phyloP scores from a whole-genome alignment of 2,888 invertebrate species.

The Ceraclea dissimilis region DNA sequence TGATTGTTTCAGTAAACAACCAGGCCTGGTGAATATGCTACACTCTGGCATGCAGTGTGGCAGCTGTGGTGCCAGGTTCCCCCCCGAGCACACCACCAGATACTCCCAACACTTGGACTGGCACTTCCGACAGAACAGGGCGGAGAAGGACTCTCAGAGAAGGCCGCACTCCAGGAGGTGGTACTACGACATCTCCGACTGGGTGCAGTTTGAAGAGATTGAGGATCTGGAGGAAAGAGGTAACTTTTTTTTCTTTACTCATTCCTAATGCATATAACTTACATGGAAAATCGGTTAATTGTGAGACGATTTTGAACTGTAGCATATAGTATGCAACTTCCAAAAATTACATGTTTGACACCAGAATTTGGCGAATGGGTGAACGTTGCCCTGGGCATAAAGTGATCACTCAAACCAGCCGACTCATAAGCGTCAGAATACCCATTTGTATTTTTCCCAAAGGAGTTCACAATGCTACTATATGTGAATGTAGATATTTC shows the following conservation, averaged over 20 bases:
- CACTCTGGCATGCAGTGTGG: slow-evolving; percentile 94
- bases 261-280: background rate
- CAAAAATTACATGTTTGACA: too few species aligned
- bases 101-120: slow-evolving; percentile 97
- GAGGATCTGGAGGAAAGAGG: slow-evolving; percentile 86
- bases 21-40: slow-evolving; percentile 58
- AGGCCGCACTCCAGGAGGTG: slow-evolving; percentile 80
- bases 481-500: too few species aligned
- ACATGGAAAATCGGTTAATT: background rate
- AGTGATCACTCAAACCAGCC: too few species aligned
- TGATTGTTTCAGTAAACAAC: slow-evolving; percentile 71
- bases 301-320: too few species aligned
- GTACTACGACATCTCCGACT: slow-evolving; percentile 85
- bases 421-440: too few species aligned
- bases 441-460: too few species aligned
- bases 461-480: too few species aligned
- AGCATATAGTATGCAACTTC: too few species aligned
- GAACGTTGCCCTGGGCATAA: too few species aligned
- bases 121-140: slow-evolving; percentile 93
- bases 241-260: slow-evolving; percentile 30
- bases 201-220: slow-evolving; percentile 91
- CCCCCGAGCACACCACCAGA: slow-evolving; percentile 78
- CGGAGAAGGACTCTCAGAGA: slow-evolving; percentile 76
- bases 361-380: too few species aligned
- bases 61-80: slow-evolving; percentile 91